phyloP scores from a whole-genome alignment of 2,113 vertebrate species.

The Otis tarda region DNA sequence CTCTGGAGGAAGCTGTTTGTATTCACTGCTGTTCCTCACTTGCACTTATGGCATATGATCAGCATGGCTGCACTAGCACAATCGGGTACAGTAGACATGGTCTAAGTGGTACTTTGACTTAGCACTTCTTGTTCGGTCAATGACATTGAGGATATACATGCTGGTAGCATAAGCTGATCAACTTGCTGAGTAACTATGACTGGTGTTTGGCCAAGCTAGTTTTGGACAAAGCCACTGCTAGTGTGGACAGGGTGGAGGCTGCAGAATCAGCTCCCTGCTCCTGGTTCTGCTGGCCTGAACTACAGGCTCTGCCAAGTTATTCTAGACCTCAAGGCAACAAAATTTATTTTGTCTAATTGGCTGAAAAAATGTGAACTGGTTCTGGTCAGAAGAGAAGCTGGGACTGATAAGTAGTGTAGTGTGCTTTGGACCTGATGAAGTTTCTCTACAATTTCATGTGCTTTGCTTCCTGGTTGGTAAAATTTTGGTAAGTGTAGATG shows the following conservation, averaged over 20 bases:
- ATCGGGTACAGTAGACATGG: not conserved
- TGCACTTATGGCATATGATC: not conserved
- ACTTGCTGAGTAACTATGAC: not conserved
- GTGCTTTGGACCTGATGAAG: not conserved
- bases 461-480: not conserved
- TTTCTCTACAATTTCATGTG: not conserved
- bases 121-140: not conserved
- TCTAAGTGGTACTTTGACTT: not conserved
- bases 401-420: not conserved
- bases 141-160: fast-evolving
- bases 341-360: not conserved
- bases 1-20: not conserved
- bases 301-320: not conserved
- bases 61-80: not conserved
- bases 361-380: not conserved
- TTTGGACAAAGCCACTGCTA: not conserved
- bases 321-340: not conserved
- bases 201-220: not conserved
- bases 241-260: not conserved
- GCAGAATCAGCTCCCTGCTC: not conserved
- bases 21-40: not conserved
- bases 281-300: not conserved
- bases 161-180: not conserved
- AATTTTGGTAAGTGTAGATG: not conserved
- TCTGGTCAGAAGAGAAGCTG: not conserved